Evolutionary conservation across 2,797 vertebrate species (phyloP).

Genomic region (Thalassophryne amazonica): DNA sequence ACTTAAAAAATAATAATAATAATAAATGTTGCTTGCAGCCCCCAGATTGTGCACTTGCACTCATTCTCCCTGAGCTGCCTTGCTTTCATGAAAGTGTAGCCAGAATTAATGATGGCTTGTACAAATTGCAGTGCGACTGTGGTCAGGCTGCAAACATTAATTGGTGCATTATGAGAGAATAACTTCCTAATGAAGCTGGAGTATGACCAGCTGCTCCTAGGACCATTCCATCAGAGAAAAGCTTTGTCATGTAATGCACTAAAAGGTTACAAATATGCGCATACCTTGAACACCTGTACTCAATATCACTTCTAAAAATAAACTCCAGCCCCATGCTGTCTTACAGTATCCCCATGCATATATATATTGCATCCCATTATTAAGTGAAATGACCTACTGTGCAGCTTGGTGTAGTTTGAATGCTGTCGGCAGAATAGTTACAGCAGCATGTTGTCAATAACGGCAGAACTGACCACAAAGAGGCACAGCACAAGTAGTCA

Average conservation of each 20-base stretch:
- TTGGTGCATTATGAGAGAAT: conserved; percentile 52
- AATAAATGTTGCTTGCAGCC: neutral
- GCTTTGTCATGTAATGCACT: conserved; percentile 46
- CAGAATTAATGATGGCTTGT: conserved; percentile 23
- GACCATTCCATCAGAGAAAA: conserved; percentile 21
- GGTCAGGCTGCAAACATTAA: conserved; percentile 38
- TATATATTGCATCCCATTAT: conserved; percentile 21
- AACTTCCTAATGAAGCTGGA: conserved; percentile 54
- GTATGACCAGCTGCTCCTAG: conserved; percentile 31
- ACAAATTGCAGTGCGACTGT: conserved; percentile 27
- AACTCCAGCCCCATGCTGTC: conserved; percentile 27
- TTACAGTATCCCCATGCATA: conserved; percentile 16
- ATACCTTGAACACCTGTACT: conserved; percentile 32
- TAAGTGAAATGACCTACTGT: conserved; percentile 8
- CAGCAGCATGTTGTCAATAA: conserved; percentile 11
- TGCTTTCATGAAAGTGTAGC: conserved; percentile 9
- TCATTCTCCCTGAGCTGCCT: neutral
- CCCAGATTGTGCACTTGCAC: neutral
- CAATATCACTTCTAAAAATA: conserved; percentile 29
- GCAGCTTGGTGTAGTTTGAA: conserved; percentile 3
- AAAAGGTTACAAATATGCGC: conserved; percentile 46
- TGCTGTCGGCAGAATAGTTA: conserved; percentile 44
- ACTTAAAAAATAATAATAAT: neutral
- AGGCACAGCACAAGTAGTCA: neutral
- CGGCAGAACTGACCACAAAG: conserved; percentile 36